Evolutionary conservation across 2,113 vertebrate genomes (phyloP).

Genomic region (Elephas maximus): DNA sequence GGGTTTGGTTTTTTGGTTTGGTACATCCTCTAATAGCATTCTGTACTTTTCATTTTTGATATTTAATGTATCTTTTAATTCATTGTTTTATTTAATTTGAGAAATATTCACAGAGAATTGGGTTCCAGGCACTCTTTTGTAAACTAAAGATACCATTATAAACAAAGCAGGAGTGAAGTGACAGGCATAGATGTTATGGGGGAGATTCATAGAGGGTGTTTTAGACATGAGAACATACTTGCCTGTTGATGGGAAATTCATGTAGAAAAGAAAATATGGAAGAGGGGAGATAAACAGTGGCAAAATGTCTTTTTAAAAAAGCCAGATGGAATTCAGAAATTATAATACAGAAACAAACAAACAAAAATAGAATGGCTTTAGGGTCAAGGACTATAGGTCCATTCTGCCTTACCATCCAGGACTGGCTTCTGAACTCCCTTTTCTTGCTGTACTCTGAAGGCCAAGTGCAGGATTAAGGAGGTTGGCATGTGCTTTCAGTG

Average conservation of each 20-base stretch:
- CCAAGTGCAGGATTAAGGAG: background rate
- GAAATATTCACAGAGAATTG: background rate
- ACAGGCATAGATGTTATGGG: background rate
- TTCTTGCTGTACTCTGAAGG: background rate
- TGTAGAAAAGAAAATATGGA: background rate
- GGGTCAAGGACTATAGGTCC: background rate
- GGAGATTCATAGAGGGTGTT: background rate
- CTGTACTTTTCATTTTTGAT: conserved; percentile 35
- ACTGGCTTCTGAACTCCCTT: background rate
- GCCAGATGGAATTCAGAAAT: background rate
- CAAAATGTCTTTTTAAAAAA: background rate
- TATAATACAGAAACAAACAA: background rate
- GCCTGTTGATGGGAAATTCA: background rate
- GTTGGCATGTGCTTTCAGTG: background rate
- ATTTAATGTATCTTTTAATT: background rate
- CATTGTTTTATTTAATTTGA: conserved; percentile 53
- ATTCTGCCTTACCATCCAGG: background rate
- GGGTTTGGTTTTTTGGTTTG: no score
- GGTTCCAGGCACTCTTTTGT: background rate
- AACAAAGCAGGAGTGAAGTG: background rate
- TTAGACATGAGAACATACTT: background rate
- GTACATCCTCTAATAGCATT: background rate
- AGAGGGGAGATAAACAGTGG: background rate
- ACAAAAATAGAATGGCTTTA: background rate
- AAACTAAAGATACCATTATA: background rate